A percentile compares a stretch with the other conserved stretches of the same genome.
Conservation (phyloP, 2,888 invertebrate genomes). For the Phortica okadai region DNA sequence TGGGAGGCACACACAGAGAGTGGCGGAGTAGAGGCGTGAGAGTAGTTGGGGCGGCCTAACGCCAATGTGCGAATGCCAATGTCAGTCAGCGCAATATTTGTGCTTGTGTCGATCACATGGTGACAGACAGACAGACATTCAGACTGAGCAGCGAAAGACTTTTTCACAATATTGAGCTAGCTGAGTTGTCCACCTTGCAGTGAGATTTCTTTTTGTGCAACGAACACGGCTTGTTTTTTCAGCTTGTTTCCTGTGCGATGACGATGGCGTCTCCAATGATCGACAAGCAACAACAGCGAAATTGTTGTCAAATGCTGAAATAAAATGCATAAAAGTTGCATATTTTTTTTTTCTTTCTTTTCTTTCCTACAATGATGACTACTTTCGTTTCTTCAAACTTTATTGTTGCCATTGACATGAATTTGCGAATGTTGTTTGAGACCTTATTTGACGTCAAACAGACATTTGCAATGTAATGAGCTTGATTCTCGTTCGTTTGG, state of each 20-base stretch:
- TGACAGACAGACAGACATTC: too few species aligned
- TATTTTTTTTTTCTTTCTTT: background rate
- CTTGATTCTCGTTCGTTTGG: background rate
- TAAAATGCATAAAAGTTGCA: conserved; percentile 58
- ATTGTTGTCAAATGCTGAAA: conserved; percentile 48
- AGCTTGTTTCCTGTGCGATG: background rate
- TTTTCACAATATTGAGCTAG: background rate
- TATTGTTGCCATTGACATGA: conserved; percentile 32
- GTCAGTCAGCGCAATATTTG: too few species aligned
- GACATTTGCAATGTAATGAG: conserved; percentile 40
- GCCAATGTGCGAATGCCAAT: conserved; percentile 37
- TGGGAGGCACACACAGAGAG: background rate
- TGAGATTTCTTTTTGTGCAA: background rate
- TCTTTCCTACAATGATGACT: background rate
- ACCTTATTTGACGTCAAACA: conserved; percentile 55
- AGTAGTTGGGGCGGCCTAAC: too few species aligned
- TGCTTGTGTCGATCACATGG: background rate
- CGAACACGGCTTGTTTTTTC: background rate
- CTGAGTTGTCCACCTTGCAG: conserved; percentile 35
- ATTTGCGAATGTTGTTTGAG: conserved; percentile 54
- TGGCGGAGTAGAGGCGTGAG: too few species aligned
- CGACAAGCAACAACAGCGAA: conserved; percentile 56
- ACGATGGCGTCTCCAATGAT: conserved; percentile 44
- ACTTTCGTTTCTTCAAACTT: conserved; percentile 24
- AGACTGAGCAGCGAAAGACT: background rate